These are phyloP conservation scores for Premnoplex brunnescens DNA, from an alignment of 2,797 vertebrate genomes.

Conservation along the genomic window DNA sequence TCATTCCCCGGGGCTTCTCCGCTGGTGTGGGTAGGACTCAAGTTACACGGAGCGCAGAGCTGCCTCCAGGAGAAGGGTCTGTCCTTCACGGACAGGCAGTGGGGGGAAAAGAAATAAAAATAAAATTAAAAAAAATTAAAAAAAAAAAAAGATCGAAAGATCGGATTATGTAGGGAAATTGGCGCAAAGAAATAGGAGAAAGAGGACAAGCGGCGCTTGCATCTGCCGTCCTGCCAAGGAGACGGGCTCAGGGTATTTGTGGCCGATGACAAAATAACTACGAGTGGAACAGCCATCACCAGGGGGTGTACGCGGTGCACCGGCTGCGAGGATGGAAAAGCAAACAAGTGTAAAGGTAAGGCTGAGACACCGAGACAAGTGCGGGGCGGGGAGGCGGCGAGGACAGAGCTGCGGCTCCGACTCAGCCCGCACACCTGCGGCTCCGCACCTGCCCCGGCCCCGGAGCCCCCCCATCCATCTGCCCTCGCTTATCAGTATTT, in stretches of 20 bases:
- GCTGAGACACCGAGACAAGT: neutral
- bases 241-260: neutral
- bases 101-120: no score
- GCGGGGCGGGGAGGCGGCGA: neutral
- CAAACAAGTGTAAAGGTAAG: conserved; percentile 56
- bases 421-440: neutral
- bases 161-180: neutral
- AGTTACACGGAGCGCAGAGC: neutral
- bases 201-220: neutral
- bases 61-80: neutral
- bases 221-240: conserved; percentile 28
- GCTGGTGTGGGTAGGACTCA: neutral
- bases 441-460: neutral
- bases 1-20: neutral
- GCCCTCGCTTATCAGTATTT: conserved; percentile 36
- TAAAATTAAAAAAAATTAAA: neutral
- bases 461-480: neutral
- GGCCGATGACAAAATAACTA: conserved; percentile 40
- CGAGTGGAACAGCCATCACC: conserved; percentile 31
- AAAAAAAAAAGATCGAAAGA: neutral
- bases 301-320: conserved; percentile 46
- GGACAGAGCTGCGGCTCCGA: neutral
- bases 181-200: neutral
- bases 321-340: conserved; percentile 29
- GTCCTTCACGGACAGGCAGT: neutral